Conservation (phyloP, 1,140 invertebrate genomes). For the Trichomalopsis sarcophagae region DNA sequence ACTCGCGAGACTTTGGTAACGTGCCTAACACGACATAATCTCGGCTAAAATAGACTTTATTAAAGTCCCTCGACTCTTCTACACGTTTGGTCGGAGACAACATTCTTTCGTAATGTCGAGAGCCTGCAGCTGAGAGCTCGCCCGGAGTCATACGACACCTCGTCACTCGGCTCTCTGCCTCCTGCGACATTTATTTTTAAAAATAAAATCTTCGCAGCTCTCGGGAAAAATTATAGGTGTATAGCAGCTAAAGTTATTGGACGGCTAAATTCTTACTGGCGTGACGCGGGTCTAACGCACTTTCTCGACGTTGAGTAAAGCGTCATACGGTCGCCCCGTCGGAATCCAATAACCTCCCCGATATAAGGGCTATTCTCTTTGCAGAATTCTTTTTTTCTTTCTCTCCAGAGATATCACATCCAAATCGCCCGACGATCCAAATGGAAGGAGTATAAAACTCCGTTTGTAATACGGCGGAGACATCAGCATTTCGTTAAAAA, state of each 20-base stretch:
- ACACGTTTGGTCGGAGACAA: conserved; percentile 32
- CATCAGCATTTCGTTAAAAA: neutral
- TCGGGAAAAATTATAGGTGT: too few species aligned
- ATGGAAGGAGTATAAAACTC: too few species aligned
- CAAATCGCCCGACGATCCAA: too few species aligned
- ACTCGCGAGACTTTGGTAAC: conserved; percentile 62
- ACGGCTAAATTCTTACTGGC: too few species aligned
- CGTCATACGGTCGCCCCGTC: neutral
- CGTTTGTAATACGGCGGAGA: neutral
- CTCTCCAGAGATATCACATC: too few species aligned
- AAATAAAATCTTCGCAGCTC: too few species aligned
- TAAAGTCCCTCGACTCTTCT: conserved; percentile 58
- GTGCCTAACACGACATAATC: conserved; percentile 75
- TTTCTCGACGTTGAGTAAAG: too few species aligned
- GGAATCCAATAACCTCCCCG: conserved; percentile 13
- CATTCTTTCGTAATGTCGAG: conserved; percentile 21
- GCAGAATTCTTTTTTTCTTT: too few species aligned
- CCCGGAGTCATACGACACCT: neutral
- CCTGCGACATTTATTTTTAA: too few species aligned
- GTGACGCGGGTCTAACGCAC: too few species aligned
- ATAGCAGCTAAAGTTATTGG: too few species aligned
- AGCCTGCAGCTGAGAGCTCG: conserved; percentile 17
- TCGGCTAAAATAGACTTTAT: conserved; percentile 72
- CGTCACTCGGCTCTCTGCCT: neutral
- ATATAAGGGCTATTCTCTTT: too few species aligned